Base-by-base conservation (phyloP, 2,888 invertebrate genomes). In the Sicus ferrugineus region DNA sequence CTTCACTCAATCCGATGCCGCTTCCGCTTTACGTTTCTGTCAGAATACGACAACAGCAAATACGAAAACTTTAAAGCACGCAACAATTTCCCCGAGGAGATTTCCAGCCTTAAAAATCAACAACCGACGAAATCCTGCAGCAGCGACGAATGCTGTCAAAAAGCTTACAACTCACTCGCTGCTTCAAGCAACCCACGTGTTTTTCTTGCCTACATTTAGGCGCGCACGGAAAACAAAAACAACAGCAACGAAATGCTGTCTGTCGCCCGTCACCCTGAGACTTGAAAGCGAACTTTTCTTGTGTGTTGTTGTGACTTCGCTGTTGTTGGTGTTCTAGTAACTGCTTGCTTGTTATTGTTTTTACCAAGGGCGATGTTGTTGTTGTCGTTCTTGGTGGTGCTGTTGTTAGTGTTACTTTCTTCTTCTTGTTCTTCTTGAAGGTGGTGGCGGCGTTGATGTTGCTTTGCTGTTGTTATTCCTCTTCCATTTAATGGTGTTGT, bases 1-100 rank as follows among this genome's bases (percentile, higher is more conserved):
- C 64, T 50, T 64, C 64, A n/a, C n/a, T n/a, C n/a, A 50, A 50
- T n/a, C 52, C 2, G 7, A 56, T 66, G 56, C 66, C 66, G 54
- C 28, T 56, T 42, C 38, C 66, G 56, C 26, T 28, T n/a, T n/a
- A n/a, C n/a, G n/a, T n/a, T n/a, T n/a, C n/a, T n/a, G n/a, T n/a
- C n/a, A n/a, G n/a, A n/a, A n/a, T n/a, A n/a, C n/a, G n/a, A n/a
- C n/a, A n/a, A n/a, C n/a, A n/a, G n/a, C n/a, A n/a, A n/a, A n/a
- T n/a, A n/a, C n/a, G n/a, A n/a, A n/a, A n/a, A n/a, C n/a, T n/a
- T n/a, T n/a, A n/a, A n/a, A n/a, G n/a, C n/a, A n/a, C n/a, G n/a
- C n/a, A n/a, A n/a, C n/a, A n/a, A n/a, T n/a, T n/a, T n/a, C n/a
- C n/a, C n/a, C n/a, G n/a, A n/a, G n/a, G n/a, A n/a, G n/a, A n/a